A percentile compares a stretch with the other conserved stretches of the same genome.
Evolutionary conservation across 2,113 vertebrate species (phyloP).

Genomic region (Pteropus alecto): DNA sequence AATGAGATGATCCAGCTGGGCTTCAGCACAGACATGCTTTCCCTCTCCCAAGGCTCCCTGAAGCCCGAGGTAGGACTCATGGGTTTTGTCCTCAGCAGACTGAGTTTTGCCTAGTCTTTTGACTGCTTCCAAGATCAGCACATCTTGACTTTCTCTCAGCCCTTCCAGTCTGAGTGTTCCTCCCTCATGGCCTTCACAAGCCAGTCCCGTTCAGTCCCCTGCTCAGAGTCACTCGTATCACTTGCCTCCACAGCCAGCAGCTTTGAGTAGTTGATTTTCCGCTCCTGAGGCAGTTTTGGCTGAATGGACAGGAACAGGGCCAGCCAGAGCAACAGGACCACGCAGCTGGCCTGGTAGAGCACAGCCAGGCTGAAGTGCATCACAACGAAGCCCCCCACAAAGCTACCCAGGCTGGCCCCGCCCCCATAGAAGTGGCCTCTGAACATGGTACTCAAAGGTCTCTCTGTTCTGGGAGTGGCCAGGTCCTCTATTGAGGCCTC

Average conservation of each 20-base stretch:
- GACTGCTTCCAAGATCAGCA: background rate
- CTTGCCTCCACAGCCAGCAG: conserved; percentile 87
- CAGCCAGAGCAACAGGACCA: conserved; percentile 84
- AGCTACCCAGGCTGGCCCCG: conserved; percentile 87
- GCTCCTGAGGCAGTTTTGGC: conserved; percentile 85
- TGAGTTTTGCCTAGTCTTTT: background rate
- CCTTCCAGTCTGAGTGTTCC: conserved; percentile 68
- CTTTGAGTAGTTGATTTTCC: conserved; percentile 90
- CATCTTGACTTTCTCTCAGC: background rate
- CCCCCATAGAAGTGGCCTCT: conserved; percentile 76
- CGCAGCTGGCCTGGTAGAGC: conserved; percentile 82
- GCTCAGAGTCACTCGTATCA: conserved; percentile 89
- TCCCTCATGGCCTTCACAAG: conserved; percentile 90
- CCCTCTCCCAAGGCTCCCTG: background rate
- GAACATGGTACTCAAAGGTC: conserved; percentile 83
- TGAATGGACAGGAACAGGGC: conserved; percentile 82
- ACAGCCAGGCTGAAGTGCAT: conserved; percentile 77
- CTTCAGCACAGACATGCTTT: background rate
- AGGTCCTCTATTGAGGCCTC: conserved; percentile 80
- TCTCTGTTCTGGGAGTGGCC: conserved; percentile 84
- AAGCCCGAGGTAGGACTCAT: accelerated
- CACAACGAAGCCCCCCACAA: conserved; percentile 84
- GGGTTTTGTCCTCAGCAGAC: background rate
- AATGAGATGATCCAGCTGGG: background rate
- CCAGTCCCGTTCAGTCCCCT: conserved; percentile 90